Base-by-base conservation (phyloP, 2,888 invertebrate species). In the Spilarctia lutea region DNA sequence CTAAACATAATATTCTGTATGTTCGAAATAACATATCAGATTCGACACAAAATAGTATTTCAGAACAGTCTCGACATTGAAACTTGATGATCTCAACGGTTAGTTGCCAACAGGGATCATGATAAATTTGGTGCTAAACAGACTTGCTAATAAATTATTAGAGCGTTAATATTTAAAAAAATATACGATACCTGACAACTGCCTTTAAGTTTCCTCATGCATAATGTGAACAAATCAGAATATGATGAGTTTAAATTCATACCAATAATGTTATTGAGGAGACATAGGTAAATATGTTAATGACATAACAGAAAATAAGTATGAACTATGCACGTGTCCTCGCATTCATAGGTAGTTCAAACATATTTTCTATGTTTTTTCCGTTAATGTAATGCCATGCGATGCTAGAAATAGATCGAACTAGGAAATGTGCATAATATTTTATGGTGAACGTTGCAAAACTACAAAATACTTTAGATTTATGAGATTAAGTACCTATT, bases 101-200 rank as follows among this genome's bases (percentile, higher is more conserved):
- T 74, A 76, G 77, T 75, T 81, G 79, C 81, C 88, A 88, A 86
- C 83, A 81, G 85, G 85, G 84, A 87, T 81, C 85, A 83, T 79
- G 83, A 86, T 86, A 85, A 85, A 89, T 89, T 87, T 87, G 85
- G 82, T 86, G 89, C 88, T 91, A 92, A 91, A 87, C 81, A 78
- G 75, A 81, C 79, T 80, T 83, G 89, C 83, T 89, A 89, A 88
- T 60, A 27, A 27, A 60, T 82, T 81, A 85, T 79, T 80, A 69
- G 75, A 84, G 85, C 82, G 81, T 82, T 81, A 79, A 78, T 79
- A 82, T 79, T 79, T 75, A 75, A 73, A 71, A n/a, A 76, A 68
- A 67, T 75, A 79, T 73, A 78, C 65, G 68, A 60, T 69, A 71
- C 72, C 73, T 76, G 79, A 74, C 77, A 81, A 68, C 68, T 65